These are phyloP conservation scores for Rhinolophus ferrumequinum DNA, from an alignment of 2,113 vertebrate species.

Conservation along the genomic window DNA sequence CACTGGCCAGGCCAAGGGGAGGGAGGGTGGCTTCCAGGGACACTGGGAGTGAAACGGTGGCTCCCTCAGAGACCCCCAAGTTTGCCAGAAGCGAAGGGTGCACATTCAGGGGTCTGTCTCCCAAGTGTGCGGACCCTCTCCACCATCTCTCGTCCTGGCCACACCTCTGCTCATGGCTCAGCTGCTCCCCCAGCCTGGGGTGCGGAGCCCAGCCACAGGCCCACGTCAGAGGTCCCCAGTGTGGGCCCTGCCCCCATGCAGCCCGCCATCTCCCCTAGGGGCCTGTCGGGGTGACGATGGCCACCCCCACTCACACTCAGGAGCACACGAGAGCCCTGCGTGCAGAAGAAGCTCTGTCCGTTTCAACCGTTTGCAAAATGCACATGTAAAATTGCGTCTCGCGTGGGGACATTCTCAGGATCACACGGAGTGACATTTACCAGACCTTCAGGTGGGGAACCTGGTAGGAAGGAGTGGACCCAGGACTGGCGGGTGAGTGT, in stretches of 20 bases:
- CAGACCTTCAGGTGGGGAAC: accelerated
- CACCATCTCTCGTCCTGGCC: accelerated
- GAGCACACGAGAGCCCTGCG: too few relatives aligned
- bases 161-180: background rate
- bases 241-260: too few relatives aligned
- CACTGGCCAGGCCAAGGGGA: background rate
- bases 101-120: accelerated
- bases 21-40: too few relatives aligned
- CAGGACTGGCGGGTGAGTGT: accelerated
- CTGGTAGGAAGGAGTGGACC: accelerated
- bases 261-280: accelerated
- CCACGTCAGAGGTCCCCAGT: accelerated
- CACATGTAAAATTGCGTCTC: accelerated
- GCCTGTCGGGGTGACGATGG: background rate
- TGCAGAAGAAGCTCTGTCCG: too few relatives aligned
- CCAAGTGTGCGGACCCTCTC: accelerated
- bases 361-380: background rate
- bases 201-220: background rate
- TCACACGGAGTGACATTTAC: accelerated
- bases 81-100: background rate
- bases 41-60: too few relatives aligned
- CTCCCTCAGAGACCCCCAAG: background rate
- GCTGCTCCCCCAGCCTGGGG: accelerated
- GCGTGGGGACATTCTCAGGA: accelerated
- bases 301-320: accelerated